These are phyloP conservation scores for Pachyramphus minor DNA, from an alignment of 2,113 vertebrate genomes.

Conservation along the genomic window DNA sequence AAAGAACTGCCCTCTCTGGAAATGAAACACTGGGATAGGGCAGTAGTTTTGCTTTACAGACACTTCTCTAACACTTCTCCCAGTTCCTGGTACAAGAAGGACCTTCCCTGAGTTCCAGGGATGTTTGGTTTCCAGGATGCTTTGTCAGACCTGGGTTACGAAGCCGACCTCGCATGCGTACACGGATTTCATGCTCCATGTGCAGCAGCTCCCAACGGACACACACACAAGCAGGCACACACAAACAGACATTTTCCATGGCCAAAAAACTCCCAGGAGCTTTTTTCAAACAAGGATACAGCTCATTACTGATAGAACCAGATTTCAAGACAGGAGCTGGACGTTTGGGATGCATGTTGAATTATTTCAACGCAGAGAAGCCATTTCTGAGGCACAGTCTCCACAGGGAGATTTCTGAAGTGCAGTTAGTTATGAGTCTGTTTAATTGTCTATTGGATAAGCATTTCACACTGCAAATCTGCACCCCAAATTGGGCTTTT, in stretches of 20 bases:
- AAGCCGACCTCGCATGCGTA: background rate
- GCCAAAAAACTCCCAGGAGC: slow-evolving; percentile 40
- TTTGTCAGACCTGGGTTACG: background rate
- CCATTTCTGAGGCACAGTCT: background rate
- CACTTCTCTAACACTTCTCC: background rate
- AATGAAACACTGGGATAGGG: background rate
- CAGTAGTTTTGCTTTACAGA: background rate
- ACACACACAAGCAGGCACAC: slow-evolving; percentile 40
- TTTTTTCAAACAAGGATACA: slow-evolving; percentile 55
- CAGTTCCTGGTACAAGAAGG: background rate
- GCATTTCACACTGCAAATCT: background rate
- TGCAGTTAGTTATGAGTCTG: background rate
- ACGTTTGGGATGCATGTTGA: background rate
- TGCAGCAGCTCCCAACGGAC: slow-evolving; percentile 28
- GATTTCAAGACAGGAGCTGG: background rate
- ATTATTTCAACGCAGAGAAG: background rate
- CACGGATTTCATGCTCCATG: slow-evolving; percentile 21
- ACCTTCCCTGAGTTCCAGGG: slow-evolving; percentile 1
- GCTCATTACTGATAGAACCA: background rate
- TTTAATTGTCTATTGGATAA: background rate
- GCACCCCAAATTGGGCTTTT: background rate
- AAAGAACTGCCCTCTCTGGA: background rate
- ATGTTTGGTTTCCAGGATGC: background rate
- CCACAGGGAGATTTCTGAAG: background rate
- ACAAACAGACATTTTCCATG: background rate